A percentile compares a stretch with the other conserved stretches of the same genome.
phyloP scores from a whole-genome alignment of 2,797 vertebrate genomes.

The Leucoraja ocellata region DNA sequence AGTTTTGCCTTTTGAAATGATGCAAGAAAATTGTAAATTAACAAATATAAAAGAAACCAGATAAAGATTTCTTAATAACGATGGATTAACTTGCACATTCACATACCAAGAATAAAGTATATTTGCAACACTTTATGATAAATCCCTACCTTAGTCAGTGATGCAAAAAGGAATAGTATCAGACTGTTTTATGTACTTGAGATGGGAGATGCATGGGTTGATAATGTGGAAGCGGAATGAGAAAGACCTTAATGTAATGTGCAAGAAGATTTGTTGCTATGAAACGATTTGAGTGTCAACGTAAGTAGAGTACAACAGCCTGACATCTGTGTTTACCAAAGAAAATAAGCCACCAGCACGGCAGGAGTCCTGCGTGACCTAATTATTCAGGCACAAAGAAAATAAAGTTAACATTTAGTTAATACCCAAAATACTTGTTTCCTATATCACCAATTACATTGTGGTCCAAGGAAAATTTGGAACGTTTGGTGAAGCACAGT shows the following conservation, averaged over 20 bases:
- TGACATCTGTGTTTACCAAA: conserved; percentile 5
- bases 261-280: neutral
- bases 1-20: neutral
- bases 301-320: neutral
- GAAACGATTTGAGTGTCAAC: neutral
- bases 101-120: neutral
- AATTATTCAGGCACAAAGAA: neutral
- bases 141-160: neutral
- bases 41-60: neutral
- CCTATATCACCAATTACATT: neutral
- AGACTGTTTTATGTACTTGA: neutral
- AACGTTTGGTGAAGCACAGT: neutral
- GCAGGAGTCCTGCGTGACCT: neutral
- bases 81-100: neutral
- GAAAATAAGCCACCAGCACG: neutral
- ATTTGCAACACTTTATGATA: neutral
- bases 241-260: neutral
- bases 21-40: neutral
- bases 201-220: neutral
- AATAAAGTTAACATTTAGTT: neutral
- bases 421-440: neutral
- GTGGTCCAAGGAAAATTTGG: neutral
- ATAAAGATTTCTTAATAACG: neutral
- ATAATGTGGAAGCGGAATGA: neutral
- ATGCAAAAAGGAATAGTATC: neutral